Conservation (phyloP, 1,140 invertebrate genomes). For the Asobara japonica region DNA sequence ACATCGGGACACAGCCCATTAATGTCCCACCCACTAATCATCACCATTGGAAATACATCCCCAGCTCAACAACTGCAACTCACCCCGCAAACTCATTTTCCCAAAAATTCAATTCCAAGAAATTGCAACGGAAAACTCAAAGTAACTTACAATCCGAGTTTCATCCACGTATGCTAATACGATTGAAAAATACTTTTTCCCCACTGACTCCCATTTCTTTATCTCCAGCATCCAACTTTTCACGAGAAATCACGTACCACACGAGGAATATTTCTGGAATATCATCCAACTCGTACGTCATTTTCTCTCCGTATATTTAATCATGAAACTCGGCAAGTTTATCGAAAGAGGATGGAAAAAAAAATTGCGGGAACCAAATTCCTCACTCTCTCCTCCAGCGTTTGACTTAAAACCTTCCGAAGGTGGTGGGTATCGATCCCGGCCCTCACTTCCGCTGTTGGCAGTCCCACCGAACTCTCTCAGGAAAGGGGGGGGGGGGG, state of each 20-base stretch:
- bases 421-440: constrained; percentile 7
- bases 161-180: constrained; percentile 18
- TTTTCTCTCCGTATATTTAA: neutral
- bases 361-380: neutral
- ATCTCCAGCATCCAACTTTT: neutral
- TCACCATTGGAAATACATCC: too few relatives aligned
- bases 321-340: neutral
- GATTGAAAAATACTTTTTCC: constrained; percentile 7
- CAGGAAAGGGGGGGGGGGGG: too few relatives aligned
- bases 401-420: neutral
- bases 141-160: neutral
- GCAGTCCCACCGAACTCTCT: neutral
- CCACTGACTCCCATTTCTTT: neutral
- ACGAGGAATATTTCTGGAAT: neutral
- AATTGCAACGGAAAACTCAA: neutral
- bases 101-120: too few relatives aligned
- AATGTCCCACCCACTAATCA: too few relatives aligned
- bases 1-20: too few relatives aligned
- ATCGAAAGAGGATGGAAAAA: neutral
- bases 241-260: neutral
- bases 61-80: too few relatives aligned
- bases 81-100: too few relatives aligned
- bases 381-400: neutral
- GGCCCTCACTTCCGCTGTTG: neutral
- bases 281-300: constrained; percentile 3